Conservation (phyloP, 2,888 invertebrate species). For the Orchesella flavescens region DNA sequence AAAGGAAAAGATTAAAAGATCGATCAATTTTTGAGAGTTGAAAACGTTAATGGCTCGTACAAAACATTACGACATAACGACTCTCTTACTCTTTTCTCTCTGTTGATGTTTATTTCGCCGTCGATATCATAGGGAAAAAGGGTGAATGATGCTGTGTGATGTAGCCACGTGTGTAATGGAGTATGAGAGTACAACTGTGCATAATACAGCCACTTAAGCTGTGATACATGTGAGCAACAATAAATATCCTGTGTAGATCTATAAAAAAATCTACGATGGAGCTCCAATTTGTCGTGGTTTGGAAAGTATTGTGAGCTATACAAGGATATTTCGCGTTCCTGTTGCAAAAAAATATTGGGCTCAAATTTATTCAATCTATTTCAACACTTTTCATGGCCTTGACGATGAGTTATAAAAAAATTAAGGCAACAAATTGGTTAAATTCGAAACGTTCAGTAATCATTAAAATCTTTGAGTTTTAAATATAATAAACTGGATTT, state of each 20-base stretch:
- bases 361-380: no score
- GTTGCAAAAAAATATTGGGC: no score
- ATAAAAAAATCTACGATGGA: not conserved
- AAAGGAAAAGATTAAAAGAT: slow-evolving; percentile 57
- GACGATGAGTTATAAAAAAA: no score
- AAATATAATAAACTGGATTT: no score
- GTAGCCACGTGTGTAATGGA: slow-evolving; percentile 58
- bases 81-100: slow-evolving; percentile 53
- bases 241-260: not conserved
- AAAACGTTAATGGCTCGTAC: slow-evolving; percentile 71
- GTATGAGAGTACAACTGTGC: slow-evolving; percentile 25
- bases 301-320: no score
- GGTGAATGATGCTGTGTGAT: slow-evolving; percentile 38
- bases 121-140: slow-evolving; percentile 55
- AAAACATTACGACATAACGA: slow-evolving; percentile 70
- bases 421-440: no score
- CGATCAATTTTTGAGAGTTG: slow-evolving; percentile 67
- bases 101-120: slow-evolving; percentile 25
- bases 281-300: no score
- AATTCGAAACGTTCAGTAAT: no score
- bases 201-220: slow-evolving; percentile 37
- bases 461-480: no score
- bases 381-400: no score
- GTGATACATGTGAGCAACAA: not conserved
- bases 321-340: no score